A percentile compares a stretch with the other conserved stretches of the same genome.
phyloP scores from a whole-genome alignment of 2,888 invertebrate genomes.

The Caradrina kadenii region DNA sequence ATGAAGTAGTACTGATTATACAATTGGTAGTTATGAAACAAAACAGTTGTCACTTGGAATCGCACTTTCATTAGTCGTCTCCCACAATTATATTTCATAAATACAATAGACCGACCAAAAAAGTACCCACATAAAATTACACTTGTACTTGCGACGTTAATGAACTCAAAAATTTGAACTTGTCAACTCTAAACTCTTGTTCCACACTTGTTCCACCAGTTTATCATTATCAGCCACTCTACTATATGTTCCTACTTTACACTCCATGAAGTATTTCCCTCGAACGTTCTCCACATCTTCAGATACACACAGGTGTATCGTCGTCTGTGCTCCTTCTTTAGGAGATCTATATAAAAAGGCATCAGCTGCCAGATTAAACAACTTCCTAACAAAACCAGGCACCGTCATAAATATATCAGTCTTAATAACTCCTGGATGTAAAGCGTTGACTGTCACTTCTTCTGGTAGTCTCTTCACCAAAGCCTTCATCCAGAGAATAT shows the following conservation, averaged over 20 bases:
- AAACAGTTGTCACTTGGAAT: too few species aligned
- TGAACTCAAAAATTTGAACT: slow-evolving; percentile 3
- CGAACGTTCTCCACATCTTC: slow-evolving; percentile 92
- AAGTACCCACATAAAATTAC: background rate
- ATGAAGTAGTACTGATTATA: too few species aligned
- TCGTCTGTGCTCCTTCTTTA: slow-evolving; percentile 95
- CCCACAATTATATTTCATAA: too few species aligned
- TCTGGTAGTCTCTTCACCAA: slow-evolving; percentile 79
- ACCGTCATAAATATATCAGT: slow-evolving; percentile 94
- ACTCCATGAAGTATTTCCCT: slow-evolving; percentile 95
- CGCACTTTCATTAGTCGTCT: too few species aligned
- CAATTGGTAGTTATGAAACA: too few species aligned
- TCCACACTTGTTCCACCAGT: slow-evolving; percentile 94
- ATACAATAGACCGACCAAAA: background rate
- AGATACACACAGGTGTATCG: slow-evolving; percentile 93
- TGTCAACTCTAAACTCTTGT: slow-evolving; percentile 77
- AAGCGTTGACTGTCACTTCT: slow-evolving; percentile 94
- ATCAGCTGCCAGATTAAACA: slow-evolving; percentile 89
- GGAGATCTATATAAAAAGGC: slow-evolving; percentile 92
- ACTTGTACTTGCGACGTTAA: background rate
- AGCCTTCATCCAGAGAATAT: slow-evolving; percentile 83
- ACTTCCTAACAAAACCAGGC: slow-evolving; percentile 81
- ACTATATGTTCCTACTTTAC: slow-evolving; percentile 90
- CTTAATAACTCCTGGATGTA: slow-evolving; percentile 96
- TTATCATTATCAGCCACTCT: slow-evolving; percentile 91